Evolutionary conservation across 1,140 invertebrate genomes (phyloP).

Genomic region (Drosophila guanche): DNA sequence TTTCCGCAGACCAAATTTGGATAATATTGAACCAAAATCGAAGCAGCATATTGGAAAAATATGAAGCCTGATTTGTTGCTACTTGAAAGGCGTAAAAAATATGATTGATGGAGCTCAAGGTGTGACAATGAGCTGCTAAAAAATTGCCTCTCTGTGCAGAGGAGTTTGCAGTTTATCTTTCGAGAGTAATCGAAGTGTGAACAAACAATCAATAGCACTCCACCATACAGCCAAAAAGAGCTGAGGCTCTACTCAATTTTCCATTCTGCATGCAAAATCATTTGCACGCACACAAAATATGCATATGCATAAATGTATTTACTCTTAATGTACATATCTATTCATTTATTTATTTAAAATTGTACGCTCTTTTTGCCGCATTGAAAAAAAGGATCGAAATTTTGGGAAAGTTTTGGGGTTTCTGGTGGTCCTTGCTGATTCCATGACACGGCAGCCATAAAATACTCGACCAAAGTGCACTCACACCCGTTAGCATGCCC

Average conservation of each 20-base stretch:
- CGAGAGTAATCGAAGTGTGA: too few relatives aligned
- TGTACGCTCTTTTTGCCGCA: constrained; percentile 61
- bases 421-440: constrained; percentile 32
- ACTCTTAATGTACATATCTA: not conserved
- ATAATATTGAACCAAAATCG: too few relatives aligned
- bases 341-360: constrained; percentile 74
- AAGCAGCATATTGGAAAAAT: too few relatives aligned
- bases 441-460: constrained; percentile 61
- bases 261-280: constrained; percentile 16
- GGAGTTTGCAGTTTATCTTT: too few relatives aligned
- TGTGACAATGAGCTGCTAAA: too few relatives aligned
- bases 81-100: too few relatives aligned
- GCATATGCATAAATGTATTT: constrained; percentile 14
- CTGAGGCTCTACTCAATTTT: constrained; percentile 1
- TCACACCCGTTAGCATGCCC: constrained; percentile 33
- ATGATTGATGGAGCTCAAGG: too few relatives aligned
- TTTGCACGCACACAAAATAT: constrained; percentile 24
- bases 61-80: too few relatives aligned
- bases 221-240: too few relatives aligned
- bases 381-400: constrained; percentile 43
- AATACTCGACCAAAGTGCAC: constrained; percentile 71
- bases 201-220: too few relatives aligned
- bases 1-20: too few relatives aligned
- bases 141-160: too few relatives aligned
- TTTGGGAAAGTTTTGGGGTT: constrained; percentile 59